Evolutionary conservation across 2,113 vertebrate genomes (phyloP), one percentile per base, ranked within the genome.

Genomic region (Gymnorhina tibicen): DNA sequence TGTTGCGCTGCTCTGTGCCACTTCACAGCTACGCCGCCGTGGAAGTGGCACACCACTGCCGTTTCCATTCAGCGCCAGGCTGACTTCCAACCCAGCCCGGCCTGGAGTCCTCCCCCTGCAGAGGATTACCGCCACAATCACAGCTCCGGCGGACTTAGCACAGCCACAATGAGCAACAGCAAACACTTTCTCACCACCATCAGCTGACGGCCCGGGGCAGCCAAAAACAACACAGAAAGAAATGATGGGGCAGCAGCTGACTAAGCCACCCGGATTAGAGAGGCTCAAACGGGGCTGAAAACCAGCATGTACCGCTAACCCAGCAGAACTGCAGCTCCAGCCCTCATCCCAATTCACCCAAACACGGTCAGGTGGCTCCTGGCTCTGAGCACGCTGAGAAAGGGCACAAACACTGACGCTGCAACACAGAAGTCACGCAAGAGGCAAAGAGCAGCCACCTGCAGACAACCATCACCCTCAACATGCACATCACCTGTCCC

Each of bases 311-410:
- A 79, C 32, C 0, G 58, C 95, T 83, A 79, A 62, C 80, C 72
- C 91, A 93, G 95, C 95, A 93, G 50, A 95, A 93, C 35, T 3
- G 11, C 85, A 59, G 73, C 93, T 89, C 88, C 78, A 17, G 85
- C 64, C 46, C 67, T 28, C 39, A 2, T 5, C 78, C 26, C 81
- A 0, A 0, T 13, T 50, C 91, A 64, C 21, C 42, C 85, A 59
- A 59, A 72, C 63, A 59, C 0, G 0, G 10, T 3, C 20, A 4
- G 53, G 59, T 28, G n/a, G 17, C 62, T 46, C 53, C 77, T 27
- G 49, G 44, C 10, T 35, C 49, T 2, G 0, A 53, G 52, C 23
- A 4, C 0, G 0, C 35, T 1, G 1, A 50, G 1, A 59, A 35
- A 3, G 49, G 49, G 6, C 49, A 41, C 91, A 35, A 18, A 55